Percentiles rank a stretch among this genome's conserved stretches.
Evolutionary conservation across 2,797 vertebrate genomes (phyloP).

Genomic region (Neosilurus hyrtlii): DNA sequence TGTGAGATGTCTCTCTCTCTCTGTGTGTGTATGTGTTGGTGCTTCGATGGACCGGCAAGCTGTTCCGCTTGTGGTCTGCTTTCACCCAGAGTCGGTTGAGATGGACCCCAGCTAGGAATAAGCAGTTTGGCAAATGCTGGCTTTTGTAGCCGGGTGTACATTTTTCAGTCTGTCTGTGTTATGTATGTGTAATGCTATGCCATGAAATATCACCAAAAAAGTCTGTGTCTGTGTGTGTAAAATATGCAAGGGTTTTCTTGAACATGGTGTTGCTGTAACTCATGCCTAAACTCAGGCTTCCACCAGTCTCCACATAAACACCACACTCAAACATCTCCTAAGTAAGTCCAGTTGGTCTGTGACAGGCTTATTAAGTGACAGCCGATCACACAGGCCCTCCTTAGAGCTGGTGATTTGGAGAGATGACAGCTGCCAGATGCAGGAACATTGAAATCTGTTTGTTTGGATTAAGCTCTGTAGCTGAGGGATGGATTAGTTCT

Average conservation of each 20-base stretch:
- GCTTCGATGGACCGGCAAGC: too few species aligned
- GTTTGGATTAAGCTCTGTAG: constrained; percentile 90
- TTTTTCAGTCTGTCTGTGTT: not conserved
- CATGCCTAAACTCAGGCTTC: not conserved
- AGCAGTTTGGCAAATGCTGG: too few species aligned
- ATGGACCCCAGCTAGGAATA: too few species aligned
- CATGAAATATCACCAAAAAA: not conserved
- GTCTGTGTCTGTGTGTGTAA: not conserved
- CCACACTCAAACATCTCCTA: not conserved
- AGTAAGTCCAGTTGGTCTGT: not conserved
- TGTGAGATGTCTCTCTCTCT: too few species aligned
- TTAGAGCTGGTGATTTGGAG: constrained; percentile 71
- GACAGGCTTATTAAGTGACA: constrained; percentile 34
- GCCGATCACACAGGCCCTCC: constrained; percentile 55
- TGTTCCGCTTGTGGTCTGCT: too few species aligned
- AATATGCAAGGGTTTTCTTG: not conserved
- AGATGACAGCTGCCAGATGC: constrained; percentile 92
- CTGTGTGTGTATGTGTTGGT: too few species aligned
- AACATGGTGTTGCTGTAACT: not conserved
- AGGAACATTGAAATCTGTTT: constrained; percentile 82
- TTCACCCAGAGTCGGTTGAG: too few species aligned
- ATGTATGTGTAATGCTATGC: not conserved
- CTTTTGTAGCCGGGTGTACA: too few species aligned
- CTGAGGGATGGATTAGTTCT: constrained; percentile 92
- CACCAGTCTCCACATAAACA: not conserved